Evolutionary conservation across 2,113 vertebrate species (phyloP).

Genomic region (Caranx ignobilis): DNA sequence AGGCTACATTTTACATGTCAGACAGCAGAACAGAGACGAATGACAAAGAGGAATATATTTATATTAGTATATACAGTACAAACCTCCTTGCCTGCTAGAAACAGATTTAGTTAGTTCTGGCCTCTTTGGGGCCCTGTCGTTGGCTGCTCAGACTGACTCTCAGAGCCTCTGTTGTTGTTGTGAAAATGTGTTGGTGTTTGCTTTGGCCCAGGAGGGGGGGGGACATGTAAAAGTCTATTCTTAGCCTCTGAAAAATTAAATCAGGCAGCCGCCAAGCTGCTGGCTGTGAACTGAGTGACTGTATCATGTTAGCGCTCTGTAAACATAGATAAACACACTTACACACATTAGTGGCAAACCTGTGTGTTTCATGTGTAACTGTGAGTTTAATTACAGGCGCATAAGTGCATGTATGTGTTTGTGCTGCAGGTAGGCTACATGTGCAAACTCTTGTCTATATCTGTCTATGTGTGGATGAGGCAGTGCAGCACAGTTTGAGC

Average conservation of each 20-base stretch:
- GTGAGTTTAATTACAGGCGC: conserved; percentile 43
- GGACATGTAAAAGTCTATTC: conserved; percentile 72
- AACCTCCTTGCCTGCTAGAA: conserved; percentile 9
- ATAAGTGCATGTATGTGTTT: conserved; percentile 39
- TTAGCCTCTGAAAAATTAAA: conserved; percentile 68
- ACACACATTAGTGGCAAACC: conserved; percentile 48
- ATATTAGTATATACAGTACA: conserved; percentile 10
- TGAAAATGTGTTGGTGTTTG: conserved; percentile 72
- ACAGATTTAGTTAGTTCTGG: conserved; percentile 11
- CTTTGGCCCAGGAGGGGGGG: conserved; percentile 55
- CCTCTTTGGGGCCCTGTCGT: conserved; percentile 19
- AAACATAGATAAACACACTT: conserved; percentile 54
- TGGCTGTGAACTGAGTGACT: conserved; percentile 69
- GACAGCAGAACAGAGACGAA: conserved; percentile 5
- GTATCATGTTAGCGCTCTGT: conserved; percentile 47
- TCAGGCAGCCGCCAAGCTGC: conserved; percentile 51
- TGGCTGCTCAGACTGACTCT: conserved; percentile 46
- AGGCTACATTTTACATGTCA: conserved; percentile 23
- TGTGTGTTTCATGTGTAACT: conserved; percentile 47
- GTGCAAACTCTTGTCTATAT: conserved; percentile 40
- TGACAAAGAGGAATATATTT: conserved; percentile 4
- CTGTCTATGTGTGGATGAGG: conserved; percentile 57
- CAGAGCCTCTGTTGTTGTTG: conserved; percentile 65
- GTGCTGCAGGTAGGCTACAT: conserved; percentile 15
- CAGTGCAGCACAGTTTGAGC: conserved; percentile 69